Evolutionary conservation across 2,113 vertebrate species (phyloP).

Genomic region (Heptranchias perlo): DNA sequence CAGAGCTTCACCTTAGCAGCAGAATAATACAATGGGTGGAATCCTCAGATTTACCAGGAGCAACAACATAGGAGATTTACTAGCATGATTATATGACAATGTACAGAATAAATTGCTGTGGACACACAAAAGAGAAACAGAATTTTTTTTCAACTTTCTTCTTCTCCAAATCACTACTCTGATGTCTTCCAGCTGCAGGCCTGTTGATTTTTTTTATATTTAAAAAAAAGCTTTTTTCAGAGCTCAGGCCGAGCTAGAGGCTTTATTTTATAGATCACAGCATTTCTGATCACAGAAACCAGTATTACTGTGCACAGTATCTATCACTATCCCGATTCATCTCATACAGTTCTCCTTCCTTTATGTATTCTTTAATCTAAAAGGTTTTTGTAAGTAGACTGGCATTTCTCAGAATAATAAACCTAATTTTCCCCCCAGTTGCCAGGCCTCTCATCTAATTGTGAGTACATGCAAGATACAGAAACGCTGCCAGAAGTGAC

Average conservation of each 20-base stretch:
- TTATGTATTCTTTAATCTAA: background rate
- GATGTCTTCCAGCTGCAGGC: background rate
- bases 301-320: background rate
- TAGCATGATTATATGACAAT: background rate
- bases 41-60: background rate
- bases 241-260: background rate
- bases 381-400: background rate
- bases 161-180: background rate
- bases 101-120: background rate
- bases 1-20: background rate
- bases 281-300: background rate
- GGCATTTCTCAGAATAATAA: background rate
- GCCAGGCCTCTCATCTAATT: background rate
- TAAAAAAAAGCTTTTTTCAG: background rate
- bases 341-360: background rate
- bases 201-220: background rate
- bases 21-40: background rate
- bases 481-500: conserved; percentile 20
- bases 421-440: background rate
- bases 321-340: background rate
- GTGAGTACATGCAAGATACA: background rate
- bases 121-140: background rate
- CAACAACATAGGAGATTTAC: background rate
- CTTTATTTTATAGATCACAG: background rate
- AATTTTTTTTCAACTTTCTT: too few relatives aligned